Percentiles rank a stretch among this genome's conserved stretches.
phyloP scores from a whole-genome alignment of 1,140 invertebrate species.

The Drosophila tsacasi region DNA sequence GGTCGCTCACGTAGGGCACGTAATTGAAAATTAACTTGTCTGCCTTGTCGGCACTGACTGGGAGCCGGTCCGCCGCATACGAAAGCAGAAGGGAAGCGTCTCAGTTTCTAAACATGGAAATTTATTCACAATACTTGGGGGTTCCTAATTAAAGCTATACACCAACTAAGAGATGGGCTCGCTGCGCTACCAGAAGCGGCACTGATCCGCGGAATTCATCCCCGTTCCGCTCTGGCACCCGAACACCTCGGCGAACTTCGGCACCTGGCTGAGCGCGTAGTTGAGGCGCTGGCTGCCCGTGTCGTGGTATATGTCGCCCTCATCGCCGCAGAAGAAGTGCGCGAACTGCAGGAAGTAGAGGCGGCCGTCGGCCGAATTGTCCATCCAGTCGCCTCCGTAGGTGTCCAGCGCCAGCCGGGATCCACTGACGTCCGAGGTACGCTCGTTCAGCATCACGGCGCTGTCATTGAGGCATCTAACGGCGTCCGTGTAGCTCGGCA shows the following conservation, averaged over 20 bases:
- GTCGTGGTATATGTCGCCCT: constrained; percentile 90
- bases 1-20: constrained; percentile 60
- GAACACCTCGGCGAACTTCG: constrained; percentile 91
- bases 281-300: constrained; percentile 92
- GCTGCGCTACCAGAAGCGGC: constrained; percentile 90
- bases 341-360: constrained; percentile 78
- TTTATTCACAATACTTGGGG: constrained; percentile 77
- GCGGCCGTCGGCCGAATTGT: constrained; percentile 30
- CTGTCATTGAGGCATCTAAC: constrained; percentile 59
- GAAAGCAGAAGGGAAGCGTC: constrained; percentile 26
- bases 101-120: constrained; percentile 39
- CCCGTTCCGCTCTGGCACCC: constrained; percentile 89
- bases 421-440: constrained; percentile 70
- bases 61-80: constrained; percentile 44
- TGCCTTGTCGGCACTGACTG: constrained; percentile 31
- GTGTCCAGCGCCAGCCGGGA: constrained; percentile 67
- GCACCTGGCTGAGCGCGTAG: constrained; percentile 92
- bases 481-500: constrained; percentile 27
- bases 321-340: constrained; percentile 76
- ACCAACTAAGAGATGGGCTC: constrained; percentile 6
- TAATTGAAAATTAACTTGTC: constrained; percentile 80
- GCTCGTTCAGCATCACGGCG: constrained; percentile 53
- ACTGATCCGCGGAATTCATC: constrained; percentile 94
- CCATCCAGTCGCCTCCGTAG: constrained; percentile 40
- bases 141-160: constrained; percentile 67